These are phyloP conservation scores for Carassius auratus DNA, from an alignment of 2,113 vertebrate genomes.

Conservation along the genomic window DNA sequence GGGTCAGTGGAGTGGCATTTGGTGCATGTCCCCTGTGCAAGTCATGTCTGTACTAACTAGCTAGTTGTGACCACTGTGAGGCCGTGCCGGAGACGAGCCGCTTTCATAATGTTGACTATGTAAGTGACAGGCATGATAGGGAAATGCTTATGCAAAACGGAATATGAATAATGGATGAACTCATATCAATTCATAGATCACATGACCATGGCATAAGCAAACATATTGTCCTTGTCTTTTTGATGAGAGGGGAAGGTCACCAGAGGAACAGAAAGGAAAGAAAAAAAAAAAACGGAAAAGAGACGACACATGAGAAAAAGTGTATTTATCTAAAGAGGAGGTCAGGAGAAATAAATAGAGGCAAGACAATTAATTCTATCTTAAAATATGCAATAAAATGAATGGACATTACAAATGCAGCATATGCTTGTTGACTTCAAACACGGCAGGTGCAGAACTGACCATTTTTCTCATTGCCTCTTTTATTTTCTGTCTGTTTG, in stretches of 20 bases:
- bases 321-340: slow-evolving; percentile 6
- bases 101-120: slow-evolving; percentile 75
- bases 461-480: slow-evolving; percentile 1
- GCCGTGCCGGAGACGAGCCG: slow-evolving; percentile 65
- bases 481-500: slow-evolving; percentile 51
- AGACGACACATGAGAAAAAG: slow-evolving; percentile 4
- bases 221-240: slow-evolving; percentile 58
- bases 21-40: slow-evolving; percentile 69
- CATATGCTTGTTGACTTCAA: slow-evolving; percentile 27
- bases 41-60: slow-evolving; percentile 70
- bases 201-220: slow-evolving; percentile 63
- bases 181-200: slow-evolving; percentile 70
- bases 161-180: slow-evolving; percentile 76
- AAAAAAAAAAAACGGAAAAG: not conserved
- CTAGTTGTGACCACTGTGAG: slow-evolving; percentile 76
- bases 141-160: slow-evolving; percentile 67
- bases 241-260: slow-evolving; percentile 57
- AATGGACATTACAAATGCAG: not conserved
- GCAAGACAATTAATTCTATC: not conserved
- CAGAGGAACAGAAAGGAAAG: not conserved
- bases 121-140: slow-evolving; percentile 69
- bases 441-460: slow-evolving; percentile 23
- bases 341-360: not conserved
- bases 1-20: slow-evolving; percentile 74
- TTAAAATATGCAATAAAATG: slow-evolving; percentile 37